Evolutionary conservation across 2,888 invertebrate species (phyloP).

Genomic region (Osmoderma eremita): DNA sequence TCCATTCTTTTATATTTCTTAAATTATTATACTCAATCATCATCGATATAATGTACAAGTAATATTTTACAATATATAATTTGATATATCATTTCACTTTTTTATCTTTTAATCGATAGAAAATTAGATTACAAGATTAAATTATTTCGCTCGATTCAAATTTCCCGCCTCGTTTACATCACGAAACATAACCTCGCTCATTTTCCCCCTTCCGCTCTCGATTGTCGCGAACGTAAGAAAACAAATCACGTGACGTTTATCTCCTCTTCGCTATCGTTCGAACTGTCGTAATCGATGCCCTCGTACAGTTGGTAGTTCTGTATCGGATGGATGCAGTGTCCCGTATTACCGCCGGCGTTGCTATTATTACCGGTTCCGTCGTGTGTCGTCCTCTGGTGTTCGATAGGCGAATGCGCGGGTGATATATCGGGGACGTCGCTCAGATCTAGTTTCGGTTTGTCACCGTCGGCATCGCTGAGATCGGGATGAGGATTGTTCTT

Average conservation of each 20-base stretch:
- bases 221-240: background rate
- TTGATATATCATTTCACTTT: too few relatives aligned
- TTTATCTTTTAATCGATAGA: too few relatives aligned
- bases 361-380: conserved; percentile 2
- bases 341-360: conserved; percentile 40
- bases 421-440: conserved; percentile 70
- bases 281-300: conserved; percentile 66
- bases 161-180: too few relatives aligned
- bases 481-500: conserved; percentile 97
- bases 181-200: too few relatives aligned
- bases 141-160: too few relatives aligned
- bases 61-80: too few relatives aligned
- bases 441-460: conserved; percentile 75
- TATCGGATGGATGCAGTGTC: conserved; percentile 46
- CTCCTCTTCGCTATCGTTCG: conserved; percentile 79
- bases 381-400: conserved; percentile 52
- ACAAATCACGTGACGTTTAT: conserved; percentile 86
- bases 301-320: conserved; percentile 61
- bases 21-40: too few relatives aligned
- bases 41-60: too few relatives aligned
- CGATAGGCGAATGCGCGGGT: conserved; percentile 61
- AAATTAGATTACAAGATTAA: too few relatives aligned
- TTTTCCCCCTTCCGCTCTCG: too few relatives aligned
- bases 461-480: conserved; percentile 87
- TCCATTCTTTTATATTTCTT: background rate